phyloP scores from a whole-genome alignment of 2,888 invertebrate species.

The Helobdella robusta region DNA sequence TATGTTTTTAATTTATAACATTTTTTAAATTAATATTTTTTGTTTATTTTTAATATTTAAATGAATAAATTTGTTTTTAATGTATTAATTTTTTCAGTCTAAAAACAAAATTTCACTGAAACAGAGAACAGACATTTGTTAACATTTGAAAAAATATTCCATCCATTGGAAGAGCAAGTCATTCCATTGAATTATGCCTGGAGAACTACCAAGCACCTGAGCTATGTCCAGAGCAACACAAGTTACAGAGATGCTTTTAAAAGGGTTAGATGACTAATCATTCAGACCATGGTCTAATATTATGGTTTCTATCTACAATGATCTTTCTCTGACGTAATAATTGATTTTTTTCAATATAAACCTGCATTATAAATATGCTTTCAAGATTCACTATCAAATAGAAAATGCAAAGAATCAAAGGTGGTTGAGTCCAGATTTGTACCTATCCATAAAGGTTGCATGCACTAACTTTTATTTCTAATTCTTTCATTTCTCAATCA shows the following conservation, averaged over 20 bases:
- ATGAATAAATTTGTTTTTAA: too few species aligned
- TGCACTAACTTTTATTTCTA: background rate
- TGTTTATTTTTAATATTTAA: conserved; percentile 5
- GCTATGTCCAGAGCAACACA: conserved; percentile 62
- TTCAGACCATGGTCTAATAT: conserved; percentile 1
- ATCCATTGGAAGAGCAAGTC: conserved; percentile 56
- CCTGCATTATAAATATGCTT: background rate
- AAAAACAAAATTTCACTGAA: background rate
- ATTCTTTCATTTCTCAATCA: background rate
- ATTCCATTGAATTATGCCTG: conserved; percentile 70
- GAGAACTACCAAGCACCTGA: conserved; percentile 75
- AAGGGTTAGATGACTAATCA: conserved; percentile 38
- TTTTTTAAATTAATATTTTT: background rate
- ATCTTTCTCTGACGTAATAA: too few species aligned
- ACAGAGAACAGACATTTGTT: conserved; percentile 37
- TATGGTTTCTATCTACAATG: too few species aligned
- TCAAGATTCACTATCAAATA: conserved; percentile 66
- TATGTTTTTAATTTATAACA: background rate
- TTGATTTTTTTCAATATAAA: background rate
- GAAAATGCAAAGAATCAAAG: conserved; percentile 64
- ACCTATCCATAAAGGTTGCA: conserved; percentile 60
- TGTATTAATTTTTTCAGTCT: too few species aligned
- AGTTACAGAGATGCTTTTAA: conserved; percentile 39
- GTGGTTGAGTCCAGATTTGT: conserved; percentile 64
- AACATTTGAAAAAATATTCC: conserved; percentile 41